Percentiles rank a stretch among this genome's conserved stretches.
Evolutionary conservation across 2,113 vertebrate species (phyloP).

Genomic region (zebrafish (Danio rerio)): GRCz12tu NC_133188.1:30105501-30106000

Average conservation of each 20-base stretch:
- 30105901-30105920: background rate
- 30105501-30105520: conserved; percentile 49
- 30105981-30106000: background rate
- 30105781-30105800: too few species aligned
- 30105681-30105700: background rate
- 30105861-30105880: too few species aligned
- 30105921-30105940: too few species aligned
- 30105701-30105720: background rate
- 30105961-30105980: background rate
- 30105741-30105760: too few species aligned
- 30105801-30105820: too few species aligned
- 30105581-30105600: conserved; percentile 47
- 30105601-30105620: conserved; percentile 24
- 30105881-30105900: background rate
- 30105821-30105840: background rate
- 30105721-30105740: too few species aligned
- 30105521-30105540: conserved; percentile 49
- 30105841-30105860: background rate
- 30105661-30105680: conserved; percentile 11
- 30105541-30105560: conserved; percentile 58
- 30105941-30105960: background rate
- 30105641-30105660: conserved; percentile 40
- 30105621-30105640: conserved; percentile 23
- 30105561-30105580: conserved; percentile 26
- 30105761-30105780: background rate